Conservation (phyloP, 2,888 invertebrate genomes). For the Seira musarum region DNA sequence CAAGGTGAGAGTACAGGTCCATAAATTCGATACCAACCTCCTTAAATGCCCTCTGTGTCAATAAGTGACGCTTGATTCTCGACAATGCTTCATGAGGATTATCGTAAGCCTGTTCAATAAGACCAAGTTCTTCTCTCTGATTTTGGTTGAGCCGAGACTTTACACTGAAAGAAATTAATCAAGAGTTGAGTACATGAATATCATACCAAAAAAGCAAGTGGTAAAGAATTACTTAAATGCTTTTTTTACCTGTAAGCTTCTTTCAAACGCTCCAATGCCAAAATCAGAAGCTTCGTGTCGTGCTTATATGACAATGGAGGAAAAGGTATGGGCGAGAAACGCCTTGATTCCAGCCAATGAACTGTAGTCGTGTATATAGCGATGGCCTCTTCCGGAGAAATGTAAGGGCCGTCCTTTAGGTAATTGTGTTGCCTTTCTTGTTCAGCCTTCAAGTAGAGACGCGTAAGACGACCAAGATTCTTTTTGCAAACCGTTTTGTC, state of each 20-base stretch:
- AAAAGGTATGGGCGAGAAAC: constrained; percentile 99
- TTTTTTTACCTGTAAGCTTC: constrained; percentile 86
- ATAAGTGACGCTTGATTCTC: constrained; percentile 97
- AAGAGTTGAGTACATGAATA: too few relatives aligned
- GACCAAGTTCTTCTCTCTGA: constrained; percentile 97
- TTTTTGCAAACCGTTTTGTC: constrained; percentile 99
- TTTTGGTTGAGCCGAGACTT: constrained; percentile 98
- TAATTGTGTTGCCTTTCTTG: constrained; percentile 99
- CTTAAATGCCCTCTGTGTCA: constrained; percentile 98
- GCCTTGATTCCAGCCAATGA: constrained; percentile 98
- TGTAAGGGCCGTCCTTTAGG: constrained; percentile 99
- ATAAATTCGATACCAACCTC: constrained; percentile 99
- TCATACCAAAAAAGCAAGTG: constrained; percentile 46
- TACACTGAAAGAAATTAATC: constrained; percentile 81
- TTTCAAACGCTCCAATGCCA: constrained; percentile 96
- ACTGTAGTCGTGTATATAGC: constrained; percentile 99
- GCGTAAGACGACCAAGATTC: constrained; percentile 97
- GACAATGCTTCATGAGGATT: constrained; percentile 99
- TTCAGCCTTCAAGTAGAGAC: constrained; percentile 96
- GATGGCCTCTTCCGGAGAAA: constrained; percentile 99
- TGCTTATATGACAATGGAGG: constrained; percentile 99
- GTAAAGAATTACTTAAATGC: constrained; percentile 63
- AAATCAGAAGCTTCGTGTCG: constrained; percentile 97
- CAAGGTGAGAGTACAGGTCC: constrained; percentile 99
- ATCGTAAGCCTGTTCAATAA: constrained; percentile 99